Percentiles rank a stretch among this genome's conserved stretches.
Conservation (phyloP, 2,888 invertebrate species). For the Acronicta psi region DNA sequence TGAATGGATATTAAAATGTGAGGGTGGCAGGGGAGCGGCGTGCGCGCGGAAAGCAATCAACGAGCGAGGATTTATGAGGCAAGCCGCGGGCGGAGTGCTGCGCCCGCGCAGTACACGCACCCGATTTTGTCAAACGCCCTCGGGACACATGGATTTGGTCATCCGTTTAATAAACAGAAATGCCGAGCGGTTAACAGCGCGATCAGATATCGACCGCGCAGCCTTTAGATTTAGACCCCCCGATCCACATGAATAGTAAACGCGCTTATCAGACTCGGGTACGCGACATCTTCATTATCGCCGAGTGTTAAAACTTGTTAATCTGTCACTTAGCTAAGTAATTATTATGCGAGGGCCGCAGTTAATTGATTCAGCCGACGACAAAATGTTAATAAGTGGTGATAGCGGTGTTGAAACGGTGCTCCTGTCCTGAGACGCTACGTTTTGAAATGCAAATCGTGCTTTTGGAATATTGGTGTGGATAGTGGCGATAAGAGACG, state of each 20-base stretch:
- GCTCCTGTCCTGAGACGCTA: slow-evolving; percentile 55
- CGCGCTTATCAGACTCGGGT: slow-evolving; percentile 63
- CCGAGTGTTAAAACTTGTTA: slow-evolving; percentile 87
- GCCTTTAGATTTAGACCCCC: slow-evolving; percentile 62
- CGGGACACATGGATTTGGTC: slow-evolving; percentile 49
- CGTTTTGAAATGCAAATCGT: slow-evolving; percentile 78
- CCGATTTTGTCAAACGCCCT: slow-evolving; percentile 59
- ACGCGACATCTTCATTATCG: slow-evolving; percentile 86
- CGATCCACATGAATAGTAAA: slow-evolving; percentile 66
- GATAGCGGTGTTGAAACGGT: slow-evolving; percentile 69
- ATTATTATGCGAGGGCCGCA: slow-evolving; percentile 82
- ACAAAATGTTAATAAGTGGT: slow-evolving; percentile 86
- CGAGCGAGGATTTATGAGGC: slow-evolving; percentile 76
- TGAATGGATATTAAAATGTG: slow-evolving; percentile 74
- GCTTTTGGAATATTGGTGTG: slow-evolving; percentile 73
- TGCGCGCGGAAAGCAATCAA: slow-evolving; percentile 77
- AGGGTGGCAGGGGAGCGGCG: slow-evolving; percentile 61
- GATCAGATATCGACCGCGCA: slow-evolving; percentile 46
- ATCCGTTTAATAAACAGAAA: slow-evolving; percentile 49
- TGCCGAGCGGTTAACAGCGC: slow-evolving; percentile 46
- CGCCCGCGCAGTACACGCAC: slow-evolving; percentile 58
- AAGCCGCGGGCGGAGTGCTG: slow-evolving; percentile 64
- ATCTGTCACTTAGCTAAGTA: slow-evolving; percentile 80
- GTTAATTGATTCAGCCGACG: slow-evolving; percentile 85
- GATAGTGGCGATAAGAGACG: slow-evolving; percentile 73